Conservation (phyloP, 2,797 vertebrate genomes). For the Adelosebastes latens region DNA sequence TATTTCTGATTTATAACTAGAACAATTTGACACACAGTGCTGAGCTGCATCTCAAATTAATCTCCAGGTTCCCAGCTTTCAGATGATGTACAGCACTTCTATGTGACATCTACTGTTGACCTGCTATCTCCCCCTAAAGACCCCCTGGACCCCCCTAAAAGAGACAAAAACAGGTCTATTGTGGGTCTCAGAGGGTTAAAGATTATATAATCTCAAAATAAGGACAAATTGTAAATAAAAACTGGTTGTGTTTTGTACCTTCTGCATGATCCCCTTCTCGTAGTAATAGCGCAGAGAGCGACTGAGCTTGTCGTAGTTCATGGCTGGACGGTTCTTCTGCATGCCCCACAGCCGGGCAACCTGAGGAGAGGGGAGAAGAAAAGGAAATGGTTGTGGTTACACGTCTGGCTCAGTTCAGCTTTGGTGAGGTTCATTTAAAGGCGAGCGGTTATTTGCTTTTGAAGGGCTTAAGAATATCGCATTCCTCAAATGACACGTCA, state of each 20-base stretch:
- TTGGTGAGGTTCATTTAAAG: neutral
- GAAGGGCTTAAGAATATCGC: neutral
- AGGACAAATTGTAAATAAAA: neutral
- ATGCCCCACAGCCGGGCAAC: constrained; percentile 98
- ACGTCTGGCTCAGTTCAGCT: neutral
- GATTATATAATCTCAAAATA: neutral
- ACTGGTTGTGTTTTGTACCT: constrained; percentile 78
- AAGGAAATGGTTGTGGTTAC: constrained; percentile 32
- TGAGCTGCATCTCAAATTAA: no score
- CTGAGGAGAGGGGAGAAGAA: constrained; percentile 70
- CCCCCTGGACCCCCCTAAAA: no score
- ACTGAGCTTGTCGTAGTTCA: constrained; percentile 99
- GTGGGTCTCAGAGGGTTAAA: neutral
- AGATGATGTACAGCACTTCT: no score
- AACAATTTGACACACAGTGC: no score
- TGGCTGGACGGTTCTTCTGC: constrained; percentile 99
- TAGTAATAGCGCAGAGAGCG: constrained; percentile 98
- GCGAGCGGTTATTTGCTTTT: neutral
- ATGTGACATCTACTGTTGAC: no score
- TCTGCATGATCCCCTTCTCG: constrained; percentile 99
- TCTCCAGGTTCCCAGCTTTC: no score
- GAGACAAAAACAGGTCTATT: no score
- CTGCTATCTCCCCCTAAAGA: no score
- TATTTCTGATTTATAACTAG: no score
- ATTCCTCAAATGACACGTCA: constrained; percentile 7